A percentile compares a stretch with the other conserved stretches of the same genome.
Evolutionary conservation across 2,797 vertebrate species (phyloP).

Genomic region (Rhodeus uyekii): DNA sequence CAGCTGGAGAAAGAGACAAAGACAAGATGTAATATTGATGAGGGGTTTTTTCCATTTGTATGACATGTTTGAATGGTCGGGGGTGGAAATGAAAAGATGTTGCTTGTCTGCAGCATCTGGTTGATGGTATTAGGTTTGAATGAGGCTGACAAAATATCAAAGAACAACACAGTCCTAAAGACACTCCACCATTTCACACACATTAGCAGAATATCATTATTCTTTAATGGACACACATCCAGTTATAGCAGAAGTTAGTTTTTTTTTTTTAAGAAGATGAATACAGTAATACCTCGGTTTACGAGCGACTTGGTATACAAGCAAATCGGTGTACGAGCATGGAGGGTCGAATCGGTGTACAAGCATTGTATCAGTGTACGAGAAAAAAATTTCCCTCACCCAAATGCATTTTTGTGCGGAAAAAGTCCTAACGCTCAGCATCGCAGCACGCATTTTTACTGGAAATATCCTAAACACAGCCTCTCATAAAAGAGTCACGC

Average conservation of each 20-base stretch:
- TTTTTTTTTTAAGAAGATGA: background rate
- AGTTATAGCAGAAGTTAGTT: background rate
- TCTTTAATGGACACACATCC: background rate
- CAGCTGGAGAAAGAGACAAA: constrained; percentile 69
- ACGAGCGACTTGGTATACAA: too few species aligned
- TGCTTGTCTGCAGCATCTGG: background rate
- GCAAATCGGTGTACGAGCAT: too few species aligned
- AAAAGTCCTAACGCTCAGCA: too few species aligned
- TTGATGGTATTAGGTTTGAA: background rate
- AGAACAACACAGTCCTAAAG: background rate
- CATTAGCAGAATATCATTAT: background rate
- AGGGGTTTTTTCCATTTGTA: background rate
- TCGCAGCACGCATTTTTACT: too few species aligned
- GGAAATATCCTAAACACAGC: too few species aligned
- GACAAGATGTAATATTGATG: background rate
- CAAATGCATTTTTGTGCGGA: too few species aligned
- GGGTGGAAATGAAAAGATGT: too few species aligned
- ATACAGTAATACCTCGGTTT: too few species aligned
- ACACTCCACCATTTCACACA: background rate
- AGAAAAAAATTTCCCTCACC: too few species aligned
- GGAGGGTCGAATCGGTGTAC: too few species aligned
- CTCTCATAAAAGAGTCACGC: too few species aligned
- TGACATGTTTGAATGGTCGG: background rate
- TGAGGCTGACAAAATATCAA: background rate
- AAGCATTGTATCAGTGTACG: too few species aligned